Base-by-base conservation (phyloP, 2,113 vertebrate species). In the Phyllostomus discolor region DNA sequence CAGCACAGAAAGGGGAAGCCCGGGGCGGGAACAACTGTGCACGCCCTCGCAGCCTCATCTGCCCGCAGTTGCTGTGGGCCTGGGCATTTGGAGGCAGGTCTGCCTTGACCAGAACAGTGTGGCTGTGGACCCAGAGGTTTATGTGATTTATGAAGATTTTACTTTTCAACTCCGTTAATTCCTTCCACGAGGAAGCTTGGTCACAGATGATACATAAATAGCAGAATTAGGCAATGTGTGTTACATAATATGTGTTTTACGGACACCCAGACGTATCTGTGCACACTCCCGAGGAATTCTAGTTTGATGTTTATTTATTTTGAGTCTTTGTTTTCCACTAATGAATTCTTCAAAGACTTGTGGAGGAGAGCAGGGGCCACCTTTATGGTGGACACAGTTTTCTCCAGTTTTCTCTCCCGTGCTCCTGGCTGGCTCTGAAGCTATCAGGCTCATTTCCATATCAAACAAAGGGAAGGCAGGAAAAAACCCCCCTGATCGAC, bases 401-500 rank as follows among this genome's bases (percentile, higher is more conserved):
- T 48, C 38, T 41, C 38, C 80, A 94, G 84, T 97, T 96, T 95
- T 96, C 84, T 96, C 80, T 91, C 87, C 72, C 7, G 11, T n/a
- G 52, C 83, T 88, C 54, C 93, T 94, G 50, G 88, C 80, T 91
- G 95, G 70, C 82, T 91, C 87, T 88, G 88, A 97, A 95, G 41
- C 83, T 85, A 62, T 92, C 89, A 46, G 86, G 57, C 86, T 98
- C 91, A 97, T 94, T 98, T 97, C 90, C 95, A 97, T 96, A 96
- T 91, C 95, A 98, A 94, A 91, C 96, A 97, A 92, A 86, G 81
- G 83, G 1, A 16, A 97, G 43, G 89, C 19, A 97, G 48, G 50
- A 82, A 95, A 95, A 57, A 87, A 88, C 12, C 94, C 91, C 43
- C 91, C 83, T 69, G 79, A 96, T 46, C 0, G 35, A 33, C 76